phyloP scores from a whole-genome alignment of 2,113 vertebrate genomes.

The Siniperca knerii region DNA sequence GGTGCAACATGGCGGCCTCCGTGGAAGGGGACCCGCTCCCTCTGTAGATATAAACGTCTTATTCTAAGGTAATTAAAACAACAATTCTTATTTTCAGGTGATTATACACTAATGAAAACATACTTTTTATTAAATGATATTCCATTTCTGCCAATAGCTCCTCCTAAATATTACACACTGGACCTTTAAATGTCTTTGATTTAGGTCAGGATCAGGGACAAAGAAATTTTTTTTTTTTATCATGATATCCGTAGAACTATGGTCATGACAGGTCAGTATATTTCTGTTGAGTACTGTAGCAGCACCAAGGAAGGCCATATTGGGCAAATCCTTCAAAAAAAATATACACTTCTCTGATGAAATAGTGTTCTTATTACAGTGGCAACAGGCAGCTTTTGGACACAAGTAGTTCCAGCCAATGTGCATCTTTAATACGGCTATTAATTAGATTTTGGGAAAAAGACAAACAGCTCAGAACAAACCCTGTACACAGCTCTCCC shows the following conservation, averaged over 20 bases:
- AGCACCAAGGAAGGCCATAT: slow-evolving; percentile 8
- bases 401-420: background rate
- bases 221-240: background rate
- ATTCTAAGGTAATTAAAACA: too few species aligned
- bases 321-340: slow-evolving; percentile 5
- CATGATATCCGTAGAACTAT: background rate
- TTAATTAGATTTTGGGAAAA: slow-evolving; percentile 47
- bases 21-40: too few species aligned
- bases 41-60: too few species aligned
- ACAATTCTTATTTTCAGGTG: too few species aligned
- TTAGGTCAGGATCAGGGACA: background rate
- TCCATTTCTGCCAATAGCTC: too few species aligned
- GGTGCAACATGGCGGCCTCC: too few species aligned
- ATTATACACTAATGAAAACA: too few species aligned
- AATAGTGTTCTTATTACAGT: background rate
- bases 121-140: too few species aligned
- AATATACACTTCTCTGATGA: background rate
- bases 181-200: background rate
- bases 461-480: slow-evolving; percentile 46
- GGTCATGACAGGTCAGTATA: background rate
- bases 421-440: slow-evolving; percentile 52
- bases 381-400: background rate
- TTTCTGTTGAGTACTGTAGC: background rate
- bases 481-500: slow-evolving; percentile 18
- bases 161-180: too few species aligned